Percentiles rank a stretch among this genome's conserved stretches.
Conservation (phyloP, 2,888 invertebrate species). For the Amphimallon solstitiale region DNA sequence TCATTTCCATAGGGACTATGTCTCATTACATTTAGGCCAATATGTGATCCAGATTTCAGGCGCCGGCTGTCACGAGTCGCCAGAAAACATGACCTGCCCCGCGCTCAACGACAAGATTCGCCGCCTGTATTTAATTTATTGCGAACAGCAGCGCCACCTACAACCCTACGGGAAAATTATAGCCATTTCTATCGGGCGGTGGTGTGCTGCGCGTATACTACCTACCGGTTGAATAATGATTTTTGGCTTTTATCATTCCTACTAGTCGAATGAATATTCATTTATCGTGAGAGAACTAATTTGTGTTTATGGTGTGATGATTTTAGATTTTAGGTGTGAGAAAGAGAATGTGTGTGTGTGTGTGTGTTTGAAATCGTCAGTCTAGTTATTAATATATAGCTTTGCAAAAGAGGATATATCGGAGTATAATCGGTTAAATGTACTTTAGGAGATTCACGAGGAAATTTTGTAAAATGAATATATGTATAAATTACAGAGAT, state of each 20-base stretch:
- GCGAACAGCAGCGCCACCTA: conserved; percentile 41
- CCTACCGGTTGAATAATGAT: conserved; percentile 54
- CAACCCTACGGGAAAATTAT: conserved; percentile 53
- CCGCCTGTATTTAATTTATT: conserved; percentile 56
- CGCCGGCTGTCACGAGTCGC: conserved; percentile 50
- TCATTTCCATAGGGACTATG: conserved; percentile 13
- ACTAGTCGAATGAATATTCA: conserved; percentile 53
- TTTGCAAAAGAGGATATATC: no score
- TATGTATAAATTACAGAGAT: no score
- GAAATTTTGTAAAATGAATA: no score
- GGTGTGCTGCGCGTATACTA: background rate
- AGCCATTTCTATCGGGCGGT: conserved; percentile 52
- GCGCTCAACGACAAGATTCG: conserved; percentile 51
- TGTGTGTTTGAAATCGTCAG: background rate
- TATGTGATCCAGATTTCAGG: conserved; percentile 52
- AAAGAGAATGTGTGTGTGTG: conserved; percentile 32
- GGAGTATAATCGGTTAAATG: no score
- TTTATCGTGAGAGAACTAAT: conserved; percentile 45
- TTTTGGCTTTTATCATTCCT: conserved; percentile 52
- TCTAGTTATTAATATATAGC: no score
- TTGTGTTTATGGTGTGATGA: conserved; percentile 49
- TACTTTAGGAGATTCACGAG: no score
- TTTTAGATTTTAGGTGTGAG: conserved; percentile 35
- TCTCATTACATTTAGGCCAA: conserved; percentile 14
- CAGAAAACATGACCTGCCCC: conserved; percentile 52